Evolutionary conservation across 2,888 invertebrate genomes (phyloP).

Genomic region (Dasysyrphus tricinctus): DNA sequence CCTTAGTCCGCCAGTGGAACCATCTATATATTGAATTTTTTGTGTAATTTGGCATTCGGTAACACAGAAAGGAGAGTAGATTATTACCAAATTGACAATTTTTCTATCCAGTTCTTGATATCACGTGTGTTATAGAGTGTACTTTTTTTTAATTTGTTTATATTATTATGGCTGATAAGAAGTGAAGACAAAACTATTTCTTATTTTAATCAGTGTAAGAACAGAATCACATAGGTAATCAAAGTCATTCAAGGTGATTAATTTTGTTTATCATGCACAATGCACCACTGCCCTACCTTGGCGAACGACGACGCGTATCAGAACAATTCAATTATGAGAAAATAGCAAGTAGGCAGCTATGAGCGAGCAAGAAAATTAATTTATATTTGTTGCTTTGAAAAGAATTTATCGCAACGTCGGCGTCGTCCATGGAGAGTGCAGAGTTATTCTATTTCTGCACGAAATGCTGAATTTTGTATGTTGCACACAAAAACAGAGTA

Average conservation of each 20-base stretch:
- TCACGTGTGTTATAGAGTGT: no score
- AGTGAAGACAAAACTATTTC: no score
- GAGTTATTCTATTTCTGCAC: constrained; percentile 57
- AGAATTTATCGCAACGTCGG: constrained; percentile 62
- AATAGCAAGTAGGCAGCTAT: constrained; percentile 27
- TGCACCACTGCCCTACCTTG: constrained; percentile 20
- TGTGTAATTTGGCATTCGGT: no score
- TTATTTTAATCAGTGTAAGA: not conserved
- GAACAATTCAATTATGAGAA: constrained; percentile 71
- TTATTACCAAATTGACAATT: no score
- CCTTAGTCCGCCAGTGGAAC: no score
- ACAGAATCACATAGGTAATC: not conserved
- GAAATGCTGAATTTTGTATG: constrained; percentile 32
- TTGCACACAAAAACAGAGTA: not conserved
- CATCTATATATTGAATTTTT: no score
- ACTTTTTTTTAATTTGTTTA: no score
- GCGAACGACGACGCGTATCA: constrained; percentile 41
- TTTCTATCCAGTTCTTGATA: no score
- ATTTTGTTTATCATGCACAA: constrained; percentile 7
- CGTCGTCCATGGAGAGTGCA: constrained; percentile 30
- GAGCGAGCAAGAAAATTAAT: constrained; percentile 41
- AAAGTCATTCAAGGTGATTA: constrained; percentile 26
- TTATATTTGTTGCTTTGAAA: constrained; percentile 56
- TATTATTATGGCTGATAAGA: no score
- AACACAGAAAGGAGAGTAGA: no score